Evolutionary conservation across 1,140 invertebrate genomes (phyloP).

Genomic region (Pseudomyrmex sp.): DNA sequence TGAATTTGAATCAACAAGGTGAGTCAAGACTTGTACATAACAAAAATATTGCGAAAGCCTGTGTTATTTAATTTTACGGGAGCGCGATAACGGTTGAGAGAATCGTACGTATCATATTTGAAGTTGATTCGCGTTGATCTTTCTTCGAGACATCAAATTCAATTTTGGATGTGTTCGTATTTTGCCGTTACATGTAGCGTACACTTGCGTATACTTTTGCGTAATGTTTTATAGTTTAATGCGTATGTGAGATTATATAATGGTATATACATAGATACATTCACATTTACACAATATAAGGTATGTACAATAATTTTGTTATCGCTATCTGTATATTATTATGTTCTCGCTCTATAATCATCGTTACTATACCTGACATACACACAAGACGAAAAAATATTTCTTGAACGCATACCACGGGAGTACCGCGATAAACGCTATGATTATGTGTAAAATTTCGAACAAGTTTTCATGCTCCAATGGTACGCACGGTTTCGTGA

Average conservation of each 20-base stretch:
- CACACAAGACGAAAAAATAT: conserved; percentile 42
- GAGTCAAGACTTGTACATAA: neutral
- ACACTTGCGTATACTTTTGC: conserved; percentile 38
- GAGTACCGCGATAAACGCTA: conserved; percentile 9
- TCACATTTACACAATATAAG: conserved; percentile 73
- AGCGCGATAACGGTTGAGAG: neutral
- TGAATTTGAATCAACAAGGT: neutral
- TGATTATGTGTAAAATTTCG: conserved; percentile 59
- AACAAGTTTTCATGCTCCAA: conserved; percentile 11
- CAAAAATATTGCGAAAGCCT: neutral
- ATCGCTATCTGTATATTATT: neutral
- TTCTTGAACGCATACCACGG: neutral
- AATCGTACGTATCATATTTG: too few relatives aligned
- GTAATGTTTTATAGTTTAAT: conserved; percentile 64
- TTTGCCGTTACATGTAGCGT: neutral
- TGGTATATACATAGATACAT: conserved; percentile 77
- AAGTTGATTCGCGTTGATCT: neutral
- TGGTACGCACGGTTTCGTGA: neutral
- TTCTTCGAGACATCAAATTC: neutral
- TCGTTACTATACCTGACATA: neutral
- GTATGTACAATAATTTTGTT: conserved; percentile 68
- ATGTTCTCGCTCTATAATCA: conserved; percentile 4
- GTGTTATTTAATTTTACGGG: neutral
- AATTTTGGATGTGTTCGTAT: neutral
- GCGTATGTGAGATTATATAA: conserved; percentile 59